Base-by-base conservation (phyloP, 1,140 invertebrate species). In the Zophobas morio region DNA sequence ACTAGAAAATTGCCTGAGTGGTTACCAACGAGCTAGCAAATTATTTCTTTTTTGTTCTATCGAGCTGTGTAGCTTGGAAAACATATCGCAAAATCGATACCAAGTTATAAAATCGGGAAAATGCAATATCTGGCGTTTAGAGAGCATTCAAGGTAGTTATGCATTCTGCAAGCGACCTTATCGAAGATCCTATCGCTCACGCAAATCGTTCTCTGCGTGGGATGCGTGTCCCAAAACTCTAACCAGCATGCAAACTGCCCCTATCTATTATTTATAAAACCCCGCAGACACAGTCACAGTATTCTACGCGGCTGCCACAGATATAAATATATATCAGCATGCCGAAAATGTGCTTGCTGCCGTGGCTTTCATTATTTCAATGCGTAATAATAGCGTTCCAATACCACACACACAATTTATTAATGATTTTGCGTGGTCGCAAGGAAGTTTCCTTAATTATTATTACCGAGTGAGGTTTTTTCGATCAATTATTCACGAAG, bases 251-350 rank as follows among this genome's bases (percentile, higher is more conserved):
- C 74, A 71, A 78, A 80, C 79, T 80, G 74, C 73, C 79, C 76
- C 76, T 76, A 80, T 80, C 76, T 80, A 78, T 63, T 74, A 73
- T 78, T 73, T 78, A 78, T 78, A 66, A 53, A 74, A 74, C 72
- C 72, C 72, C 72, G 51, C 70, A 72, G 70, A 66, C 60, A 66
- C 60, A 42, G 39, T 40, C 49, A 51, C 49, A 51, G n/a, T 20
- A 20, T 51, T 51, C 49, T 51, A 51, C 49, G 49, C 56, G 56
- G 6, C 46, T 8, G 37, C 32, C 63, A 32, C 37, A 70, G 37
- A 42, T 72, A 53, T 72, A 72, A 72, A 72, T 72, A 51, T 54
- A 72, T 74, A 74, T 56, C 72, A 70, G 66, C 66, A 36, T 60
- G 51, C 70, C 46, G 70, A 72, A 70, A 72, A 51, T 53, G 70